Conservation (phyloP, 2,113 vertebrate genomes). For the Strix uralensis region DNA sequence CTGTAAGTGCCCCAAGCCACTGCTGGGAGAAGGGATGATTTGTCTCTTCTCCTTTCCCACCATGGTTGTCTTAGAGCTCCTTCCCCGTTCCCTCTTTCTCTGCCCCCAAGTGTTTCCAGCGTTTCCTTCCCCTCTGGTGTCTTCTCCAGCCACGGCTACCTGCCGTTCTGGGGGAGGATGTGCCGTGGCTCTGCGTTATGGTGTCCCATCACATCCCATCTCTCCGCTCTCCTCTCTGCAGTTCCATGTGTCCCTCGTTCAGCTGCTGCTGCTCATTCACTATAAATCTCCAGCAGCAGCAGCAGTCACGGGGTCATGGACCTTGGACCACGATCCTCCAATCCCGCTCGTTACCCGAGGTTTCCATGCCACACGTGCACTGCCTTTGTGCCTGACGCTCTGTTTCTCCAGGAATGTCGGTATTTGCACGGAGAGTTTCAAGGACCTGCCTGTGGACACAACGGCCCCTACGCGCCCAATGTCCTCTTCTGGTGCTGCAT, state of each 20-base stretch:
- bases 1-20: slow-evolving; percentile 70
- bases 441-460: slow-evolving; percentile 85
- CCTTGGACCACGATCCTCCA: background rate
- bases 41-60: background rate
- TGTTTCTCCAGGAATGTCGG: slow-evolving; percentile 83
- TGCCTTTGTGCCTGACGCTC: background rate
- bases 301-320: background rate
- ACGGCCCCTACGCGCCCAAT: slow-evolving; percentile 90
- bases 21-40: rapidly evolving
- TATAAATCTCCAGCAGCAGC: background rate
- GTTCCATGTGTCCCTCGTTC: rapidly evolving
- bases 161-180: background rate
- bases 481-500: slow-evolving; percentile 97
- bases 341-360: rapidly evolving
- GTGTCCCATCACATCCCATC: background rate
- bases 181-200: background rate
- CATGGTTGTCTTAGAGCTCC: background rate
- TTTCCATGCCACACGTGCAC: background rate
- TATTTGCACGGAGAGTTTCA: slow-evolving; percentile 86
- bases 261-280: background rate
- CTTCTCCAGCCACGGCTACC: background rate
- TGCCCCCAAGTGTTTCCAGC: background rate
- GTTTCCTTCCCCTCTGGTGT: background rate
- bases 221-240: background rate
- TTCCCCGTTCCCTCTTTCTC: background rate